These are phyloP conservation scores for Gortyna flavago DNA, from an alignment of 2,888 invertebrate species.

Conservation along the genomic window DNA sequence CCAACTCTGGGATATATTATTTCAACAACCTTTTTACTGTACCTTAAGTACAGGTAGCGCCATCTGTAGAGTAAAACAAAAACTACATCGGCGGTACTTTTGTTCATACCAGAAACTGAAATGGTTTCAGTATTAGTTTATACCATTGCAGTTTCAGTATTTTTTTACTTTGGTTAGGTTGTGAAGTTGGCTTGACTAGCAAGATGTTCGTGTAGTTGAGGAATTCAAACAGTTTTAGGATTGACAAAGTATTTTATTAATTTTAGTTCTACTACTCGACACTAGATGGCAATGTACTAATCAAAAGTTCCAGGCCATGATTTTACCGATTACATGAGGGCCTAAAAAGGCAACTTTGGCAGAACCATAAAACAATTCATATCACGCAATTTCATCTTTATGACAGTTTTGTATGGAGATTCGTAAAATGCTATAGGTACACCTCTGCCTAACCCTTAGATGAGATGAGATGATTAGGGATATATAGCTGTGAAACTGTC, in stretches of 20 bases:
- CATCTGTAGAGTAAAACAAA: constrained; percentile 6
- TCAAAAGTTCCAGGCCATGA: neutral
- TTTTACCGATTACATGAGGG: neutral
- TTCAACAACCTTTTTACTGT: no score
- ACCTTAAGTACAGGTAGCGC: constrained; percentile 7
- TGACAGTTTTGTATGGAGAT: no score
- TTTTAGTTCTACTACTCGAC: constrained; percentile 70
- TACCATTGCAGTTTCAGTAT: neutral
- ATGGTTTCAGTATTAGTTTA: neutral
- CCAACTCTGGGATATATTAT: neutral
- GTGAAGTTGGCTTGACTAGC: neutral
- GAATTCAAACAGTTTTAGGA: neutral
- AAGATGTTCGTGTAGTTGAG: neutral
- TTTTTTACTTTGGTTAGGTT: neutral
- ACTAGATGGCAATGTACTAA: constrained; percentile 74
- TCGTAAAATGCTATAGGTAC: no score
- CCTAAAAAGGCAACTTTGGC: no score
- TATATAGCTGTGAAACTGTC: no score
- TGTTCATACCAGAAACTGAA: neutral
- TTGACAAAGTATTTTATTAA: neutral
- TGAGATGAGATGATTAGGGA: no score
- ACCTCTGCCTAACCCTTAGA: no score
- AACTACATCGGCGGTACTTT: neutral
- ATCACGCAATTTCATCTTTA: no score
- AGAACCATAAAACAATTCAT: no score